A percentile compares a stretch with the other conserved stretches of the same genome.
Conservation (phyloP, 2,113 vertebrate species). For the Elaphurus davidianus region DNA sequence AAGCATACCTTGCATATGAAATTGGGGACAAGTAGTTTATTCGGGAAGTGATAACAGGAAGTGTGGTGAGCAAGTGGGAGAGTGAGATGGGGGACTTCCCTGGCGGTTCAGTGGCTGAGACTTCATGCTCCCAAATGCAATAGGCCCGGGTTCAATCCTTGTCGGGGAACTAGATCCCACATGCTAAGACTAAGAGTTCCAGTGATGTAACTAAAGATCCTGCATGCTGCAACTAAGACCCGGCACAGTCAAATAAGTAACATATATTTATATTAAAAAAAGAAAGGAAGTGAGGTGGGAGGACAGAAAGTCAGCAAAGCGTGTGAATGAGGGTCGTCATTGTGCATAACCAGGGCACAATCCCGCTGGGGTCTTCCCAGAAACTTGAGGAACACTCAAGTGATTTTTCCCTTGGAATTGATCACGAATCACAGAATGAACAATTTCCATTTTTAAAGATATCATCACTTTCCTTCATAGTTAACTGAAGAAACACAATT, state of each 20-base stretch:
- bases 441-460: conserved; percentile 23
- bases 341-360: accelerated
- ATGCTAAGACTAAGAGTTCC: neutral
- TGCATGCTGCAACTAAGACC: neutral
- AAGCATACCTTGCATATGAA: neutral
- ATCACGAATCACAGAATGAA: conserved; percentile 30
- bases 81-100: neutral
- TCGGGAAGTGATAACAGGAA: neutral
- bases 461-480: neutral
- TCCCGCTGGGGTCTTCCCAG: neutral
- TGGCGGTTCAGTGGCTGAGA: neutral
- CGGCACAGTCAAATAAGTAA: neutral
- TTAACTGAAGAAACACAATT: conserved; percentile 11
- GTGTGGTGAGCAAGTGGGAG: neutral
- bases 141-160: neutral
- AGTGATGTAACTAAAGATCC: neutral
- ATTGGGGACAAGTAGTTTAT: neutral
- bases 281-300: neutral
- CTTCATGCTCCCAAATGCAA: neutral
- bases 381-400: neutral
- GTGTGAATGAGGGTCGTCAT: too few relatives aligned
- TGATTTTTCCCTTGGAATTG: neutral
- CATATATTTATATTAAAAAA: neutral
- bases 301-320: neutral
- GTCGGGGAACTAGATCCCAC: neutral